Evolutionary conservation across 2,888 invertebrate species (phyloP), one percentile per base, ranked within the genome.

Genomic region (Alloplasta piceator): DNA sequence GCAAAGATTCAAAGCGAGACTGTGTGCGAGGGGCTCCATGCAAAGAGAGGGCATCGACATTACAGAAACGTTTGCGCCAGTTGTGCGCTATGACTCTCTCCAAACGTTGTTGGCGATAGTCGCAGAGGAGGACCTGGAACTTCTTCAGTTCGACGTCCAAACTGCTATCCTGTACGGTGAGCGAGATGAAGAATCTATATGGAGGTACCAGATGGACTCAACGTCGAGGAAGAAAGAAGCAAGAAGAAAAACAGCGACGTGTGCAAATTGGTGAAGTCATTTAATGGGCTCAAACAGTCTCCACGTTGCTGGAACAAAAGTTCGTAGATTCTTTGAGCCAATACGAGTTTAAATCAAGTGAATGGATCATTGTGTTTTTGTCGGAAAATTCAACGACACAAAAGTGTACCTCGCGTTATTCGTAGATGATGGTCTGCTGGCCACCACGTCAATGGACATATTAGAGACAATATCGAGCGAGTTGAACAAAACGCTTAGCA

Each of bases 371-470:
- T n/a, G n/a, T n/a, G n/a, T n/a, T n/a, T 7, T 52, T 14, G 14
- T 52, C 5, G 16, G 52, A 6, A 52, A 52, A 16, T 12, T 52
- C 1, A 14, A 43, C 14, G 38, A 6, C n/a, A 38, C 14, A 9
- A 9, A 10, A 39, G 61, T 61, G 43, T 36, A 61, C 4, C 14
- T 52, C 1, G 52, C 80, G 14, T 55, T 85, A 0, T 85, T 82
- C 66, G 86, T 86, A 14, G 86, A 86, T 70, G 85, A 85, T 63
- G 84, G 85, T 3, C 48, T 85, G 9, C 56, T 85, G 1, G 82
- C 79, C 12, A 41, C 78, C 7, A 82, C 48, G 7, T 61, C 71
- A 41, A 43, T 68, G 46, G 38, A 72, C n/a, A 72, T n/a, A n/a
- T n/a, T n/a, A n/a, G n/a, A n/a, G n/a, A n/a, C n/a, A n/a, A n/a